Evolutionary conservation across 1,140 invertebrate species (phyloP).

Genomic region (Bombus affinis): DNA sequence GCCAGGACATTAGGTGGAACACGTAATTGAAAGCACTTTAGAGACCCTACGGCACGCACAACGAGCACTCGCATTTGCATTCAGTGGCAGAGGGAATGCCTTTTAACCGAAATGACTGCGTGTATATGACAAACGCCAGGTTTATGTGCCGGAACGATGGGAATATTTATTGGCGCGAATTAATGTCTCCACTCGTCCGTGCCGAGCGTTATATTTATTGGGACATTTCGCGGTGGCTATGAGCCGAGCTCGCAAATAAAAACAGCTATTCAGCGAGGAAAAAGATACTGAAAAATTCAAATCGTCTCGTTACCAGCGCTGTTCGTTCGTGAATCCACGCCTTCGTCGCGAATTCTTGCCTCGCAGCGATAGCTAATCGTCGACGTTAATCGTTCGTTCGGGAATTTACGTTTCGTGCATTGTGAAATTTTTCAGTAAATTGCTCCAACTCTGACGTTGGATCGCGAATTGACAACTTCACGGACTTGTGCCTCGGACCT

Average conservation of each 20-base stretch:
- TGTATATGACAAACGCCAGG: conserved; percentile 78
- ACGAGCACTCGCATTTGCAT: conserved; percentile 78
- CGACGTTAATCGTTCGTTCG: not conserved
- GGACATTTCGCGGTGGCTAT: conserved; percentile 54
- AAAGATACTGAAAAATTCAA: conserved; percentile 42
- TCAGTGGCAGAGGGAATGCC: conserved; percentile 77
- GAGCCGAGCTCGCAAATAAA: conserved; percentile 31
- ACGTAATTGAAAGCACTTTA: conserved; percentile 80
- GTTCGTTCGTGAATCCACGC: not conserved
- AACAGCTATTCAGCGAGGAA: conserved; percentile 22
- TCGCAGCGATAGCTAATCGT: not conserved
- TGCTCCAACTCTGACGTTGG: not conserved
- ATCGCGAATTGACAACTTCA: too few relatives aligned
- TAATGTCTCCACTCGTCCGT: conserved; percentile 72
- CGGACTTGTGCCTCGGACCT: not conserved
- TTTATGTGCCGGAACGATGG: conserved; percentile 76
- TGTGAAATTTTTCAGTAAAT: not conserved
- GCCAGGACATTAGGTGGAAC: conserved; percentile 73
- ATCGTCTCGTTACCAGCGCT: not conserved
- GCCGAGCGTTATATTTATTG: conserved; percentile 66
- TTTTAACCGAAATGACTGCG: conserved; percentile 81
- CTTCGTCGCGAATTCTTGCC: not conserved
- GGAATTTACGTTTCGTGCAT: not conserved
- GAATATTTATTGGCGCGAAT: conserved; percentile 80
- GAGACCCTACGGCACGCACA: conserved; percentile 72